Evolutionary conservation across 2,113 vertebrate genomes (phyloP).

Genomic region (Meriones unguiculatus): DNA sequence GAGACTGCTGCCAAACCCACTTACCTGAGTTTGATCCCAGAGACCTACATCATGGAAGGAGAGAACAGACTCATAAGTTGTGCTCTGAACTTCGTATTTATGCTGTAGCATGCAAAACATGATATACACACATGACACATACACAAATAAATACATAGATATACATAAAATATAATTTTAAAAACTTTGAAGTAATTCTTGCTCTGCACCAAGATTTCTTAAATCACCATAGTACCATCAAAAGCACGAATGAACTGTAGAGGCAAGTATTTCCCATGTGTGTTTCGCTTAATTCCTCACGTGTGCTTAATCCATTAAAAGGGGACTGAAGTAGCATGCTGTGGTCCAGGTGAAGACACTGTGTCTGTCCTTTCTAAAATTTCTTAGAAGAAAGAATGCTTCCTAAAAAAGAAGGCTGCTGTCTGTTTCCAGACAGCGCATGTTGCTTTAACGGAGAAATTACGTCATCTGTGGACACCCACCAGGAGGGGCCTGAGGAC

Average conservation of each 20-base stretch:
- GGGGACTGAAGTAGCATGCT: not conserved
- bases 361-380: not conserved
- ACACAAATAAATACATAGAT: not conserved
- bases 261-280: constrained; percentile 34
- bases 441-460: constrained; percentile 45
- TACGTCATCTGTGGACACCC: constrained; percentile 44
- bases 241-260: constrained; percentile 52
- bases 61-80: not conserved
- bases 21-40: not conserved
- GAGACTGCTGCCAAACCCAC: not conserved
- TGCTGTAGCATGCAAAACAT: not conserved
- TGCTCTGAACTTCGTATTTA: not conserved
- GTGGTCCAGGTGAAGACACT: not conserved
- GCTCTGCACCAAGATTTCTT: constrained; percentile 24
- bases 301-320: not conserved
- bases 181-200: not conserved
- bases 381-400: constrained; percentile 49
- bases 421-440: not conserved
- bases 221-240: constrained; percentile 24
- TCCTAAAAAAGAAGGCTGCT: not conserved
- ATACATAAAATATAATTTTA: not conserved
- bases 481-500: constrained; percentile 25
- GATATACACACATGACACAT: not conserved
- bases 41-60: not conserved
- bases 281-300: not conserved